phyloP scores from a whole-genome alignment of 1,140 invertebrate species.

The Lordiphosa mommai region DNA sequence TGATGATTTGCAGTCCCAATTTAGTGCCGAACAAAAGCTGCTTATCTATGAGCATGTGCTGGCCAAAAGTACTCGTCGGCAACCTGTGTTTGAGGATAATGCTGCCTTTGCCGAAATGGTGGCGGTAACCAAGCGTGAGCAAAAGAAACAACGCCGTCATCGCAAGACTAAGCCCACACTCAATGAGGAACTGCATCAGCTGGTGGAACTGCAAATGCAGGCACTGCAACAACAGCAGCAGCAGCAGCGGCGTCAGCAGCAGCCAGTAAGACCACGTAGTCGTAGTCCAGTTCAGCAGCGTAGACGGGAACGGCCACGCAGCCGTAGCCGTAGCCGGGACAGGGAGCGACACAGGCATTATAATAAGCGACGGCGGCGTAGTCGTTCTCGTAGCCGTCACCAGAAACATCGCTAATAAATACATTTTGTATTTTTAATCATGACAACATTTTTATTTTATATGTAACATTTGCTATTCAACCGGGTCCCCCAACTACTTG shows the following conservation, averaged over 20 bases:
- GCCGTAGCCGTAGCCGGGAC: not conserved
- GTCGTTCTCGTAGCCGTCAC: not conserved
- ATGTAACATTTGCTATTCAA: slow-evolving; percentile 12
- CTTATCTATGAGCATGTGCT: slow-evolving; percentile 56
- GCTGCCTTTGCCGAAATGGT: slow-evolving; percentile 42
- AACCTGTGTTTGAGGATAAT: slow-evolving; percentile 17
- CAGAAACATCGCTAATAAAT: slow-evolving; percentile 1
- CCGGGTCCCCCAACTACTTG: slow-evolving; percentile 85
- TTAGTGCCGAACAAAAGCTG: slow-evolving; percentile 31
- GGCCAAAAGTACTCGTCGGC: slow-evolving; percentile 16
- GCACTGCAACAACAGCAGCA: slow-evolving; percentile 33
- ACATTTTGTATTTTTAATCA: not conserved
- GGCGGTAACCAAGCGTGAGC: slow-evolving; percentile 43
- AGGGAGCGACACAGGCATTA: not conserved
- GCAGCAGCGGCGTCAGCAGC: not conserved
- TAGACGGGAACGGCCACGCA: not conserved
- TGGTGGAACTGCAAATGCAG: slow-evolving; percentile 64
- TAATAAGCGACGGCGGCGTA: not conserved
- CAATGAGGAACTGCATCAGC: slow-evolving; percentile 57
- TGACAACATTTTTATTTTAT: slow-evolving; percentile 15
- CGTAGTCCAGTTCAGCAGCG: not conserved
- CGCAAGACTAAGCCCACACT: slow-evolving; percentile 63
- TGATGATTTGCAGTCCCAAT: slow-evolving; percentile 41
- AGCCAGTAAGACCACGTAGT: not conserved
- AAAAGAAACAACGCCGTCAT: slow-evolving; percentile 40